These are phyloP conservation scores for Lichenostomus cassidix DNA, from an alignment of 2,113 vertebrate species.

Conservation along the genomic window DNA sequence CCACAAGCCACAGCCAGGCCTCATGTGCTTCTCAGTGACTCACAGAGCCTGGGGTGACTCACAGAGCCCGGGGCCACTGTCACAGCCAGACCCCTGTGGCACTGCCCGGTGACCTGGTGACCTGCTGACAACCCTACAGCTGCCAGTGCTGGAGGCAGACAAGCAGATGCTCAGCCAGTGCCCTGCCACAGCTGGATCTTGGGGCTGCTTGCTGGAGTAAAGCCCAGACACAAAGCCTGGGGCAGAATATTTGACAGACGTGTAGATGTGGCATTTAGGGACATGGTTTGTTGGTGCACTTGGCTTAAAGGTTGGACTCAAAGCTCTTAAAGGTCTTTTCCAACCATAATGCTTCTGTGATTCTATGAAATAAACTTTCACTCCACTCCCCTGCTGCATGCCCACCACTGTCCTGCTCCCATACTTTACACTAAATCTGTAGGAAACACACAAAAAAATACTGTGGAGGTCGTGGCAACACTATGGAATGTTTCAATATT, in stretches of 20 bases:
- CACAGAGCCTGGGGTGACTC: background rate
- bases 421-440: background rate
- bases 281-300: background rate
- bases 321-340: background rate
- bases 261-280: background rate
- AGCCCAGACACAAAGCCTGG: background rate
- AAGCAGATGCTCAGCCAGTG: background rate
- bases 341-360: background rate
- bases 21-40: background rate
- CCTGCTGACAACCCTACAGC: background rate
- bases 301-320: background rate
- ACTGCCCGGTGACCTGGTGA: background rate
- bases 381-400: rapidly evolving
- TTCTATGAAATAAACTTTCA: background rate
- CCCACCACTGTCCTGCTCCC: no score
- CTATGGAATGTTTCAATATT: background rate
- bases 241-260: background rate
- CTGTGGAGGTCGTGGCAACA: background rate
- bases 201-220: background rate
- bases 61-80: background rate
- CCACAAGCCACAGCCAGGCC: background rate
- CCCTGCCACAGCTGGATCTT: rapidly evolving
- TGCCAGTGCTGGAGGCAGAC: background rate
- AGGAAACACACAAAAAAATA: background rate
- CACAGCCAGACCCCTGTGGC: background rate